Evolutionary conservation across 2,888 invertebrate species (phyloP).

Genomic region (Eurytoma adleriae): DNA sequence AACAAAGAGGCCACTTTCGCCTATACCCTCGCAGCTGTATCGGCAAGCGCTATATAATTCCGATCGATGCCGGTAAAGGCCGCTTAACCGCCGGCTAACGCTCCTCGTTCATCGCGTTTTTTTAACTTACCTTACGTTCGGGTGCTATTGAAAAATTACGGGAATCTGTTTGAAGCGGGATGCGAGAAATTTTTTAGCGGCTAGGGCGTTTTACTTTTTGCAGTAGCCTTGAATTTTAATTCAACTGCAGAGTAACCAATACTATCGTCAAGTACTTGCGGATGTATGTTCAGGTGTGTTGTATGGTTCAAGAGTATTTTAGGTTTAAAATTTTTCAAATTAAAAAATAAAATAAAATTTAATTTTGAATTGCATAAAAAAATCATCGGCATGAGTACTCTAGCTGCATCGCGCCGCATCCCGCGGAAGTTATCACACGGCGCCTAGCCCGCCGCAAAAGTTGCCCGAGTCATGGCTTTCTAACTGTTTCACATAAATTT

Average conservation of each 20-base stretch:
- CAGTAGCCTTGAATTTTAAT: too few species aligned
- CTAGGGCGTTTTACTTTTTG: neutral
- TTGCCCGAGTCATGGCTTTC: constrained; percentile 3
- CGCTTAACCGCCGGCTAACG: constrained; percentile 14
- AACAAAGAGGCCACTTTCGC: constrained; percentile 62
- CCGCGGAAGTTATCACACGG: too few species aligned
- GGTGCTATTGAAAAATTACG: neutral
- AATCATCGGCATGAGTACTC: too few species aligned
- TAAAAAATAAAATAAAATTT: too few species aligned
- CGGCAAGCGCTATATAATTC: constrained; percentile 7
- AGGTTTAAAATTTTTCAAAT: too few species aligned
- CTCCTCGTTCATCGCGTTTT: neutral
- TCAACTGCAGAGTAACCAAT: too few species aligned
- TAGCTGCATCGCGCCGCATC: too few species aligned
- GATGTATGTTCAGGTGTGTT: too few species aligned
- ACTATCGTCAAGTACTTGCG: too few species aligned
- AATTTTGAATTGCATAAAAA: too few species aligned
- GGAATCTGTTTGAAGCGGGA: neutral
- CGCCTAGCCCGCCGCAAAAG: neutral
- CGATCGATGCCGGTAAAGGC: constrained; percentile 18
- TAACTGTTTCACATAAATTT: constrained; percentile 51
- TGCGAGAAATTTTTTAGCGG: neutral
- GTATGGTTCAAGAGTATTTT: too few species aligned
- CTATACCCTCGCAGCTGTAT: constrained; percentile 39
- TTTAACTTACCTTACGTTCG: neutral